Evolutionary conservation across 2,888 invertebrate species (phyloP), one percentile per base, ranked within the genome.

Genomic region (Drosophila pullipes): DNA sequence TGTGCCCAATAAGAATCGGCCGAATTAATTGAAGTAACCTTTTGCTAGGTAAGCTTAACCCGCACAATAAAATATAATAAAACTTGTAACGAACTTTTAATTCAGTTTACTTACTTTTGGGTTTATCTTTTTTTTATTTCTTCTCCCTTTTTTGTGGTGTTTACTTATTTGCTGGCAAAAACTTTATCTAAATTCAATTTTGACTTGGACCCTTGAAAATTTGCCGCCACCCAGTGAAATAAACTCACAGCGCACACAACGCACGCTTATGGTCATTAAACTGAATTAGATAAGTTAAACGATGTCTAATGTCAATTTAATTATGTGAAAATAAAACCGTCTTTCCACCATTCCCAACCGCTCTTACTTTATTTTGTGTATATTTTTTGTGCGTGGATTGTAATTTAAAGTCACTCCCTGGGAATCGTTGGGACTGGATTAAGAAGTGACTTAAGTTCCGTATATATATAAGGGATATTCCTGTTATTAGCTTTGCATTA

Each of bases 231-330:
- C 58, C 33, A 25, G 41, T 33, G 59, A 39, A 57, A 52, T 53
- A 31, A 47, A 54, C 52, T 13, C 22, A 35, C 10, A 49, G 35
- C 5, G 49, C 62, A 59, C 68, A 28, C 55, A 55, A 54, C 65
- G 63, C 76, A 80, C 74, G 69, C 66, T 77, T 74, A 52, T 64
- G 74, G 69, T 49, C 80, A 69, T 76, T 78, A 69, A 78, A 82
- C 78, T 47, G 80, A 74, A 76, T 85, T 79, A 82, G 78, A 87
- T 83, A 83, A 82, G 86, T 85, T 85, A 78, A 84, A 76, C 84
- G 78, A 75, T 74, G 68, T 74, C 82, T 76, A 80, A 88, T 89
- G 86, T 83, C 90, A 82, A 88, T 83, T 86, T 79, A 74, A 90
- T 88, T 82, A 86, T 81, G 71, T 74, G 80, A 83, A 78, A 79